Evolutionary conservation across 1,140 invertebrate genomes (phyloP).

Genomic region (Drosophila simulans): DNA sequence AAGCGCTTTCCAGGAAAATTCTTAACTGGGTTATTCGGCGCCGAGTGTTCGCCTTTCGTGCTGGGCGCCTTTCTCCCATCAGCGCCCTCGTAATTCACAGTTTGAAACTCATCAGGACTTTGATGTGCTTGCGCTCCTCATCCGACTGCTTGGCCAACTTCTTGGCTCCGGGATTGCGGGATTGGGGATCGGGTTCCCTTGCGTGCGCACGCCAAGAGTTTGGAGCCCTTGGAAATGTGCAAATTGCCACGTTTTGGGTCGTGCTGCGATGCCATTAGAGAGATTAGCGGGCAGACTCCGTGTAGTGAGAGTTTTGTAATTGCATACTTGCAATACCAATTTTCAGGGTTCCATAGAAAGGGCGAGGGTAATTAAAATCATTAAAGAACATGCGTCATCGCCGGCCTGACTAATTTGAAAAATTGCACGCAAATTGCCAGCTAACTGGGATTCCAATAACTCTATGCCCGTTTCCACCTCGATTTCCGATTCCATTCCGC

Average conservation of each 20-base stretch:
- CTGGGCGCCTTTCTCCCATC: slow-evolving; percentile 14
- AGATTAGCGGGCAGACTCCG: slow-evolving; percentile 30
- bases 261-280: slow-evolving; percentile 23
- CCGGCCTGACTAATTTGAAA: slow-evolving; percentile 40
- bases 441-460: slow-evolving; percentile 28
- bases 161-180: slow-evolving; percentile 5
- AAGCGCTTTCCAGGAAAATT: slow-evolving; percentile 51
- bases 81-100: slow-evolving; percentile 43
- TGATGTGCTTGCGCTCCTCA: slow-evolving; percentile 36
- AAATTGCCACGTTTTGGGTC: slow-evolving; percentile 40
- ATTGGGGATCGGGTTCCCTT: slow-evolving; percentile 10
- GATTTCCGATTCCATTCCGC: slow-evolving; percentile 74
- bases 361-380: slow-evolving; percentile 48
- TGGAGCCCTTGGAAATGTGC: slow-evolving; percentile 26
- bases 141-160: slow-evolving; percentile 13
- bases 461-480: slow-evolving; percentile 42
- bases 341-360: slow-evolving; percentile 16
- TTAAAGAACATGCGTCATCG: slow-evolving; percentile 50
- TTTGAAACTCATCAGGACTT: slow-evolving; percentile 64
- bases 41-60: slow-evolving; percentile 28
- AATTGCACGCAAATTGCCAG: slow-evolving; percentile 50
- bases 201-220: slow-evolving; percentile 46
- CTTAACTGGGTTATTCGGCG: slow-evolving; percentile 38
- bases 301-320: slow-evolving; percentile 35
- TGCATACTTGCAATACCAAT: slow-evolving; percentile 50